These are phyloP conservation scores for Iselma pallidipennis DNA, from an alignment of 2,888 invertebrate genomes.

Conservation along the genomic window DNA sequence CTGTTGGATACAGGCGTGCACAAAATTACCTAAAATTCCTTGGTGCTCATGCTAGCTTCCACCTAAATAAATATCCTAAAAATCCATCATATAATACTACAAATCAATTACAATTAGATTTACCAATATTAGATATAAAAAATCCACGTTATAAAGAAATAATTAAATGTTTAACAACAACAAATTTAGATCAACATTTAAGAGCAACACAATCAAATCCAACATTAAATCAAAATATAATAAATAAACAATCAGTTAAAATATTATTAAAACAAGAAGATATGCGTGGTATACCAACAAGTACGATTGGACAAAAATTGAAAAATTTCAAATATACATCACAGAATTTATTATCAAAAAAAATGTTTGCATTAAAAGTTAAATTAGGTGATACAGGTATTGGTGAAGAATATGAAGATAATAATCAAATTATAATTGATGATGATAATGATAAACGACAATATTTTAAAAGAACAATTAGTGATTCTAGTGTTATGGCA, in stretches of 20 bases:
- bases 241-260: conserved; percentile 40
- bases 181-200: conserved; percentile 34
- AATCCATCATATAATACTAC: neutral
- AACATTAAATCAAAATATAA: conserved; percentile 27
- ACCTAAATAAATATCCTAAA: conserved; percentile 42
- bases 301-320: conserved; percentile 61
- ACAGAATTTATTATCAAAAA: conserved; percentile 64
- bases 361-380: conserved; percentile 64
- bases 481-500: conserved; percentile 64
- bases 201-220: conserved; percentile 36
- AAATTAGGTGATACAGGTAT: conserved; percentile 59
- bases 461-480: conserved; percentile 55
- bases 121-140: conserved; percentile 13
- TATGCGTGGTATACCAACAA: conserved; percentile 59
- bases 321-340: conserved; percentile 67
- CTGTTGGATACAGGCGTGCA: conserved; percentile 46
- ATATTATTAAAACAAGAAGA: conserved; percentile 63
- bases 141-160: conserved; percentile 34
- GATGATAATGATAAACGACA: conserved; percentile 57
- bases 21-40: conserved; percentile 54
- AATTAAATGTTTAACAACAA: conserved; percentile 39
- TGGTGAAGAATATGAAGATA: conserved; percentile 56
- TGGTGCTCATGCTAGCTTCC: conserved; percentile 51
- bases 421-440: conserved; percentile 54
- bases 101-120: conserved; percentile 6